Evolutionary conservation across 2,113 vertebrate genomes (phyloP).

Genomic region (Oceanites oceanicus): DNA sequence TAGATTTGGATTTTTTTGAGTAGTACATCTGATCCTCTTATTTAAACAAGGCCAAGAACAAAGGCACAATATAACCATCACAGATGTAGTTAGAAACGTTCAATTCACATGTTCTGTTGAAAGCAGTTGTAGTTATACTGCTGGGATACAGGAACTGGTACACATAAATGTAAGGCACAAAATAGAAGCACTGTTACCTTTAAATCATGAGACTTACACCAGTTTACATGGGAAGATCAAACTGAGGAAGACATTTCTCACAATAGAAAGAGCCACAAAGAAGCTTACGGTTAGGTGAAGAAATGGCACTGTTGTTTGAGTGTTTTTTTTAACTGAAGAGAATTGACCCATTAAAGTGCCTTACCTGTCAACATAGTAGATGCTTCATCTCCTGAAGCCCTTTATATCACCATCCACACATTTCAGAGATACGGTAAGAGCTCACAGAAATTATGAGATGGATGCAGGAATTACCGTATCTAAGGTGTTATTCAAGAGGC

Average conservation of each 20-base stretch:
- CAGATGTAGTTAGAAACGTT: background rate
- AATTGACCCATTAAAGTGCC: background rate
- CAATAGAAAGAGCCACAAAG: background rate
- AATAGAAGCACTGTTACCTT: background rate
- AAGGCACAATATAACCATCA: background rate
- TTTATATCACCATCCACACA: background rate
- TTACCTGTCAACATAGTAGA: background rate
- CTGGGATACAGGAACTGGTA: background rate
- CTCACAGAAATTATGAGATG: background rate
- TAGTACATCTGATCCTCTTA: background rate
- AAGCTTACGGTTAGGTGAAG: background rate
- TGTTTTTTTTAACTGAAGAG: background rate
- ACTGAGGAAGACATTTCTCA: background rate
- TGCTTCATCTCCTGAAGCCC: background rate
- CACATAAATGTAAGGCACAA: background rate
- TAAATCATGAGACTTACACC: background rate
- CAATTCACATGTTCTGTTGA: background rate
- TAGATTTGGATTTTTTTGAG: background rate
- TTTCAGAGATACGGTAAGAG: background rate
- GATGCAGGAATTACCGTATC: background rate
- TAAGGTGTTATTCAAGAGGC: background rate
- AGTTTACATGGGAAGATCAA: rapidly evolving
- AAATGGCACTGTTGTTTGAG: background rate
- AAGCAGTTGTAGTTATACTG: background rate
- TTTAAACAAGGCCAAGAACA: background rate